Conservation (phyloP, 23 tunicate genomes). For the Ascidia mentula region DNA sequence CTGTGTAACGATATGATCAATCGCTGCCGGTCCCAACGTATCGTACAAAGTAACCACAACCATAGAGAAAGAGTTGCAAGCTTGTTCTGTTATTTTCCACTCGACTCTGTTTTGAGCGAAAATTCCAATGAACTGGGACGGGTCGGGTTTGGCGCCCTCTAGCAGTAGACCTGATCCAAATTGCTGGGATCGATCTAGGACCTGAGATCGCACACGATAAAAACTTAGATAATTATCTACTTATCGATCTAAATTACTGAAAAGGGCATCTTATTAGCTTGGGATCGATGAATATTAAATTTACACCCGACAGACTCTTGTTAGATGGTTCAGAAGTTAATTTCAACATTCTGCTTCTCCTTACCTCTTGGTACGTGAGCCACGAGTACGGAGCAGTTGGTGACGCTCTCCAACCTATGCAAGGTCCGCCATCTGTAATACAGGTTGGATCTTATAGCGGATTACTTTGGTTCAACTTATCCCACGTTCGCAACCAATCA, state of each 20-base stretch:
- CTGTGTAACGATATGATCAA: slow-evolving; percentile 48
- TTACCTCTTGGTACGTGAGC: slow-evolving; percentile 85
- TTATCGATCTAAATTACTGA: no score
- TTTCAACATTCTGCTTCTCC: no score
- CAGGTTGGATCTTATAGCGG: not conserved
- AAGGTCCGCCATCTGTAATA: slow-evolving; percentile 53
- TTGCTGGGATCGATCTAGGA: slow-evolving; percentile 50
- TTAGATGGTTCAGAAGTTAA: no score
- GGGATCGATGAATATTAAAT: no score
- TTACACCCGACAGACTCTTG: no score
- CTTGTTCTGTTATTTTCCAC: slow-evolving; percentile 85
- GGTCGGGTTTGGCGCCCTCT: slow-evolving; percentile 68
- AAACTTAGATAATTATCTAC: no score
- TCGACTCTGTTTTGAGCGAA: slow-evolving; percentile 86
- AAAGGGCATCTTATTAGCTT: no score
- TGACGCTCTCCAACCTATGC: slow-evolving; percentile 72
- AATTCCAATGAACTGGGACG: slow-evolving; percentile 72
- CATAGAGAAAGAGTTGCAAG: slow-evolving; percentile 85
- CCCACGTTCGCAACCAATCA: no score
- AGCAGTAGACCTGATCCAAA: slow-evolving; percentile 79
- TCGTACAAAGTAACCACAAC: slow-evolving; percentile 92
- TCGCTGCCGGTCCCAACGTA: slow-evolving; percentile 73
- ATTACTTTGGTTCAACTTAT: not conserved
- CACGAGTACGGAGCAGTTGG: slow-evolving; percentile 49
- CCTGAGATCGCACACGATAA: no score